Percentiles rank a stretch among this genome's conserved stretches.
Evolutionary conservation across 2,888 invertebrate species (phyloP).

Genomic region (Diarsia dahlii): DNA sequence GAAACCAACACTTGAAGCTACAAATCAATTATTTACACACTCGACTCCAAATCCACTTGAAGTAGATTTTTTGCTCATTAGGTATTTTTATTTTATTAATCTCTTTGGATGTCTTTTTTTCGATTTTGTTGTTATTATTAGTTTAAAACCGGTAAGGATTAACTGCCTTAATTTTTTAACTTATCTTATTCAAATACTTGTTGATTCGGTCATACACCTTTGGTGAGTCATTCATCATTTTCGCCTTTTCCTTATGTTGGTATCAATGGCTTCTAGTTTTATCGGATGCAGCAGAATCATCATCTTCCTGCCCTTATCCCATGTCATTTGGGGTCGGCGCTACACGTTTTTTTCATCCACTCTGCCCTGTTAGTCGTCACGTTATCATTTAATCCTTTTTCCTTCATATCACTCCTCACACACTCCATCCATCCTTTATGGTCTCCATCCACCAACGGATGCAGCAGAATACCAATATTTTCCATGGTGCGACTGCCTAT

Average conservation of each 20-base stretch:
- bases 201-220: constrained; percentile 5
- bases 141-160: neutral
- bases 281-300: neutral
- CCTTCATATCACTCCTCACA: no score
- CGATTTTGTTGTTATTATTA: neutral
- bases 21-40: neutral
- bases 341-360: no score
- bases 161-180: neutral
- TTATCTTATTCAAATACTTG: neutral
- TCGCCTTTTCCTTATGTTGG: neutral
- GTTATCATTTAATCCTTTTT: no score
- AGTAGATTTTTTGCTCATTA: neutral
- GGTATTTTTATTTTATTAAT: neutral
- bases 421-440: no score
- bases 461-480: neutral
- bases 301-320: no score
- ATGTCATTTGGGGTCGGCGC: no score
- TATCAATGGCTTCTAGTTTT: neutral
- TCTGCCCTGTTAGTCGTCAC: no score
- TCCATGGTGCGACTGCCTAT: neutral
- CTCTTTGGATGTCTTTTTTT: neutral
- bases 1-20: constrained; percentile 18
- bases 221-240: neutral
- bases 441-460: no score
- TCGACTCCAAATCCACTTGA: neutral